These are phyloP conservation scores for Parus major DNA, from an alignment of 2,113 vertebrate species.

Conservation along the genomic window DNA sequence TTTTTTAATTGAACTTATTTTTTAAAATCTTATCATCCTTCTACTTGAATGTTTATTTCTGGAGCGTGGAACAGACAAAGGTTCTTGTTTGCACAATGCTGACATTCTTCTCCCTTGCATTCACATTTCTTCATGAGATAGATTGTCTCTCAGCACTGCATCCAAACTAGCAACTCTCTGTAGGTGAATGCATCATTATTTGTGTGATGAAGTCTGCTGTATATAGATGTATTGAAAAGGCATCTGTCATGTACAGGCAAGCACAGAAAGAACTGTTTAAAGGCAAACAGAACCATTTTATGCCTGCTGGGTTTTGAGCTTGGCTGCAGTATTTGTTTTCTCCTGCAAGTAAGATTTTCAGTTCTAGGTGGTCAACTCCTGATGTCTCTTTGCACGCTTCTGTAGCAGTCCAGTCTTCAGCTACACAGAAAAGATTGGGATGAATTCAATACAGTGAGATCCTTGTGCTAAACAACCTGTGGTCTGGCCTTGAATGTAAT, in stretches of 20 bases:
- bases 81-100: neutral
- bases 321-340: neutral
- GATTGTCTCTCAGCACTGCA: neutral
- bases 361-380: neutral
- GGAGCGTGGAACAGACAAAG: neutral
- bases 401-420: neutral
- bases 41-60: neutral
- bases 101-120: neutral
- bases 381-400: neutral
- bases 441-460: neutral
- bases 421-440: neutral
- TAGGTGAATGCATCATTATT: constrained; percentile 2
- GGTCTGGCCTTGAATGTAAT: neutral
- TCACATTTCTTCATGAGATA: neutral
- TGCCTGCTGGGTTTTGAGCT: neutral
- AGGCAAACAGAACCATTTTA: neutral
- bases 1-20: neutral
- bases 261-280: neutral
- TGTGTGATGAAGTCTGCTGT: neutral
- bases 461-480: neutral
- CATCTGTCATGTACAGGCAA: neutral
- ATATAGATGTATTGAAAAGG: constrained; percentile 30
- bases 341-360: neutral
- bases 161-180: neutral
- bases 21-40: neutral